Evolutionary conservation across 92 coral and sea anemone species (phyloP), one percentile per base, ranked within the genome.

Genomic region (Palythoa caribaeorum): DNA sequence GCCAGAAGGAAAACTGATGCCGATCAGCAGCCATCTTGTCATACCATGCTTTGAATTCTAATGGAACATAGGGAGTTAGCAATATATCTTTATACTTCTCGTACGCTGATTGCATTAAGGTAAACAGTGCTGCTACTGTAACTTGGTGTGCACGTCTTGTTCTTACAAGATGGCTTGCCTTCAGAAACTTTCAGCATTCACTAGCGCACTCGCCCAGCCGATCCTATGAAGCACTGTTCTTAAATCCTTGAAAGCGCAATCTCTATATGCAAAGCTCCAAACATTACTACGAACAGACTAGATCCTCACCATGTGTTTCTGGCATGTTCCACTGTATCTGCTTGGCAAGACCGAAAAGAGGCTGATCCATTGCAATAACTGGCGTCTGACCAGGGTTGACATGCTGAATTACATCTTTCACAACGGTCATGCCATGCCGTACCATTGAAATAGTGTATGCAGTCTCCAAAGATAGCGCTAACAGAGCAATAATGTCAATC

Each of bases 221-320:
- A 90, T 91, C 13, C 92, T 83, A 71, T 91, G 73, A 6, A 92
- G 83, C 86, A 69, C 68, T n/a, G 74, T 90, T 38, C 92, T 90
- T 12, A 89, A 51, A 39, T 57, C 54, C 73, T 86, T 89, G 13
- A 92, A 63, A 57, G 89, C 87, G 76, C 92, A 90, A 92, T 89
- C 39, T 80, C 94, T 11, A 78, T 77, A 14, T 89, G 89, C 21
- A 89, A 86, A 17, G 86, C 94, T 5, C 92, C 94, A 19, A 92
- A 69, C 88, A 89, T 89, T 73, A 88, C 87, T 16, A 88, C 88
- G 11, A 15, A 81, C 28, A 28, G 57, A 66, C 83, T 66, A 36
- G 83, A 73, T 89, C 60, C 69, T 92, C 91, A n/a, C n/a, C n/a
- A n/a, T n/a, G n/a, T n/a, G n/a, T n/a, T n/a, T n/a, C n/a, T n/a